These are phyloP conservation scores for Anneissia japonica DNA, from an alignment of 35 echinoderm and acorn worm species.

Conservation along the genomic window DNA sequence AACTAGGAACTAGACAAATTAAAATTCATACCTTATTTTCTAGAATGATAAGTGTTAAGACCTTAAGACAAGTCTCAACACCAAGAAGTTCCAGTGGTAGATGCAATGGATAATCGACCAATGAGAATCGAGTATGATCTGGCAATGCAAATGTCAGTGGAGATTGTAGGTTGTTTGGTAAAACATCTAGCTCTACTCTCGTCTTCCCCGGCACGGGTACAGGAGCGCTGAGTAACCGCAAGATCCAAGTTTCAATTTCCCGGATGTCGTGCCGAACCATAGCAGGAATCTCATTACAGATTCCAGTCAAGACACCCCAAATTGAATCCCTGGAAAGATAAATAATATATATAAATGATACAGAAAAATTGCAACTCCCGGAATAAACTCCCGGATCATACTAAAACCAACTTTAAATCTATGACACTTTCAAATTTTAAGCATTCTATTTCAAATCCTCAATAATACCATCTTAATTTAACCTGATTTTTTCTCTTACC, in stretches of 20 bases:
- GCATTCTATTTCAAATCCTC: too few relatives aligned
- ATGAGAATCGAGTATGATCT: conserved; percentile 88
- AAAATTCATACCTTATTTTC: conserved; percentile 78
- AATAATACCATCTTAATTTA: too few relatives aligned
- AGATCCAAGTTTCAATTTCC: conserved; percentile 97
- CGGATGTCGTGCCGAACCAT: conserved; percentile 83
- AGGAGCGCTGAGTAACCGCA: conserved; percentile 80
- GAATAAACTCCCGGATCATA: too few relatives aligned
- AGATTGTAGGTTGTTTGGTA: conserved; percentile 52
- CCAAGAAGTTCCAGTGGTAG: conserved; percentile 88
- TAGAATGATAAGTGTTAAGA: conserved; percentile 81
- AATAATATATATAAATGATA: too few relatives aligned
- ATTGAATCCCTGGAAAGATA: conserved; percentile 76
- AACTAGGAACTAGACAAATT: too few relatives aligned
- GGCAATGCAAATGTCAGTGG: conserved; percentile 80
- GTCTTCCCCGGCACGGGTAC: conserved; percentile 96
- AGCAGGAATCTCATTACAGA: conserved; percentile 78
- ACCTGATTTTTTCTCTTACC: too few relatives aligned
- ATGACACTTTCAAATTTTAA: too few relatives aligned
- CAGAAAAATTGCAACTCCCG: too few relatives aligned
- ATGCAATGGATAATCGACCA: conserved; percentile 94
- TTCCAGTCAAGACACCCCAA: conserved; percentile 87
- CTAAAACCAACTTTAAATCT: too few relatives aligned
- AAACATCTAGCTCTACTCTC: conserved; percentile 77
- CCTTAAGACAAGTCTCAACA: conserved; percentile 91